Conservation (phyloP, 1,140 invertebrate species). For the Diabrotica virgifera region DNA sequence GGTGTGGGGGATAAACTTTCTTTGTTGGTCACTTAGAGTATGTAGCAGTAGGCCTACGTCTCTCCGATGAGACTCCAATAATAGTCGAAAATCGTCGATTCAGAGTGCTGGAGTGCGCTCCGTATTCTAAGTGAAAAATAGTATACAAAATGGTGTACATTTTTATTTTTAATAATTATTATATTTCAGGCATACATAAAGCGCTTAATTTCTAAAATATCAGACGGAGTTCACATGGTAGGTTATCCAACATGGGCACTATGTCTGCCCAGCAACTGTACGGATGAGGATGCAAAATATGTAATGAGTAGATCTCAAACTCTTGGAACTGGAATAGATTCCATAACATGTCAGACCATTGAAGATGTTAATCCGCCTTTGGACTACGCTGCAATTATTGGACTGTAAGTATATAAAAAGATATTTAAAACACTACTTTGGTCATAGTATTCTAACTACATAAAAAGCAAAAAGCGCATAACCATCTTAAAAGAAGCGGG, state of each 20-base stretch:
- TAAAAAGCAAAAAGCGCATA: no score
- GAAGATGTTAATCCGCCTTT: slow-evolving; percentile 7
- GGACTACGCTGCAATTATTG: slow-evolving; percentile 1
- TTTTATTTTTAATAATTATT: not conserved
- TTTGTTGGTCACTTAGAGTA: no score
- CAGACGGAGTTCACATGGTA: not conserved
- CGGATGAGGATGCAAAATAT: not conserved
- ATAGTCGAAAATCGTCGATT: no score
- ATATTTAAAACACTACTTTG: no score
- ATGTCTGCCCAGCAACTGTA: slow-evolving; percentile 9
- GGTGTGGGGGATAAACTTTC: no score
- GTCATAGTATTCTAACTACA: no score
- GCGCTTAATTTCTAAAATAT: not conserved
- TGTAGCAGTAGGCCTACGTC: no score
- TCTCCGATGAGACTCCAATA: no score
- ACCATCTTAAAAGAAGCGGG: no score
- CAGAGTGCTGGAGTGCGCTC: no score
- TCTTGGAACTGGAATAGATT: not conserved
- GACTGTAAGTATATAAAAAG: slow-evolving; percentile 1
- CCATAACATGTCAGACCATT: slow-evolving; percentile 1
- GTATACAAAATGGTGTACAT: no score
- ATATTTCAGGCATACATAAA: not conserved
- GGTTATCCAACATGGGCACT: slow-evolving; percentile 9
- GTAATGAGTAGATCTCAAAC: not conserved
- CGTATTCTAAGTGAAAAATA: no score